Percentiles rank a stretch among this genome's conserved stretches.
These are phyloP conservation scores for Bufo bufo DNA, from an alignment of 2,113 vertebrate species.

Conservation along the genomic window DNA sequence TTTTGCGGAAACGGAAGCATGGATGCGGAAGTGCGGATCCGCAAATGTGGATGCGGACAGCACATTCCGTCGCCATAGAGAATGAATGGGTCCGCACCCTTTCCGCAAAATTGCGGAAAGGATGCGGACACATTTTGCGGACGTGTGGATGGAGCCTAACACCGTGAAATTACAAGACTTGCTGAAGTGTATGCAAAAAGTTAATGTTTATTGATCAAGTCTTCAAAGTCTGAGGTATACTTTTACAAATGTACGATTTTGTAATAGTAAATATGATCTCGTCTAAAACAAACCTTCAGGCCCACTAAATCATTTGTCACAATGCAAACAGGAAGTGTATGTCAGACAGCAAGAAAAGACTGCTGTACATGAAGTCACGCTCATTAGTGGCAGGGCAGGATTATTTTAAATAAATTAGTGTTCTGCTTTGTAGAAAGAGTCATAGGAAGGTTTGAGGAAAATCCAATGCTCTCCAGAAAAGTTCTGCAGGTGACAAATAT, in stretches of 20 bases:
- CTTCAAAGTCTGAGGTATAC: background rate
- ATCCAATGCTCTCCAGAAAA: background rate
- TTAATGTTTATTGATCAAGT: background rate
- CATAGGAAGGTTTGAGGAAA: background rate
- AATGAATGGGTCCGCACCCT: too few relatives aligned
- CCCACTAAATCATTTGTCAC: conserved; percentile 6
- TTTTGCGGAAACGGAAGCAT: too few relatives aligned
- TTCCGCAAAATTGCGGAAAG: too few relatives aligned
- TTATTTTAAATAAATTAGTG: conserved; percentile 8
- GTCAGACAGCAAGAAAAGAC: background rate
- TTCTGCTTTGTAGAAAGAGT: conserved; percentile 2
- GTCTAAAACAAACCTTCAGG: background rate
- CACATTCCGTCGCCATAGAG: too few relatives aligned
- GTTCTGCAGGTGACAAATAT: background rate
- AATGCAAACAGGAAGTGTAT: conserved; percentile 20
- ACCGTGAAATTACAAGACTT: background rate
- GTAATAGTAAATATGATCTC: background rate
- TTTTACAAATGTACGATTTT: background rate
- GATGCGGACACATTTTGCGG: too few relatives aligned
- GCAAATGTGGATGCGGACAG: too few relatives aligned
- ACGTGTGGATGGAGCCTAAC: too few relatives aligned
- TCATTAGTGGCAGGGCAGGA: background rate
- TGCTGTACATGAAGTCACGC: conserved; percentile 3
- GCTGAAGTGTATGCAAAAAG: background rate
- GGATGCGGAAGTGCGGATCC: too few relatives aligned